Evolutionary conservation across 2,797 vertebrate genomes (phyloP), one percentile per base, ranked within the genome.

Genomic region (Molossus alvarezi): DNA sequence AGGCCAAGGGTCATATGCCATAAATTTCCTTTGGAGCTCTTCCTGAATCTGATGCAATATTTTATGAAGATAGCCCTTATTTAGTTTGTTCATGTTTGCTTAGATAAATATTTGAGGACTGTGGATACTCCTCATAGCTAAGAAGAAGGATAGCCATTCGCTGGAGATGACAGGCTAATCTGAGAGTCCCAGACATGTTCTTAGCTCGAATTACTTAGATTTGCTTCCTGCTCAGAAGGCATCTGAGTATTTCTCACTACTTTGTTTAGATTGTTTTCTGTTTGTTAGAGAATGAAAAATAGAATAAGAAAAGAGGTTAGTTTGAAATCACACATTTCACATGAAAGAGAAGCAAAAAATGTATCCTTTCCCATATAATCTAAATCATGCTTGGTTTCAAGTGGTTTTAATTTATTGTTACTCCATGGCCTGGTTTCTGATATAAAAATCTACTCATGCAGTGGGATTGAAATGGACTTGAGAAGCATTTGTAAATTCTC

Each of bases 391-490:
- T 75, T 41, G 55, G 48, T 97, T 96, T 98, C 95, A 97, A 96
- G 94, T 69, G 60, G 13, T 80, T 53, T 96, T 89, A 94, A 94
- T 95, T 95, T 76, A 95, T 97, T 83, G 96, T 97, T 97, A 94
- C 79, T 87, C 97, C 67, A 64, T 91, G 88, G 96, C 94, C 89
- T 93, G 60, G 37, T 58, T 91, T 53, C 55, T 62, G 93, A 97
- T 90, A 85, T 91, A 95, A 92, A 97, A 96, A 82, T 97, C 95
- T 96, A 93, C 94, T 69, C 95, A 85, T 73, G 88, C 73, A 79
- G 33, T 67, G 79, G 81, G 94, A 95, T 82, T 90, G n/a, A 55
- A 69, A 90, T 37, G 1, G 55, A 97, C 67, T 90, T 93, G 15
- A 33, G 25, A 33, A 95, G 67, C 7, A 77, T 96, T 97, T 97